Evolutionary conservation across 2,888 invertebrate genomes (phyloP).

Genomic region (Bibio marci): DNA sequence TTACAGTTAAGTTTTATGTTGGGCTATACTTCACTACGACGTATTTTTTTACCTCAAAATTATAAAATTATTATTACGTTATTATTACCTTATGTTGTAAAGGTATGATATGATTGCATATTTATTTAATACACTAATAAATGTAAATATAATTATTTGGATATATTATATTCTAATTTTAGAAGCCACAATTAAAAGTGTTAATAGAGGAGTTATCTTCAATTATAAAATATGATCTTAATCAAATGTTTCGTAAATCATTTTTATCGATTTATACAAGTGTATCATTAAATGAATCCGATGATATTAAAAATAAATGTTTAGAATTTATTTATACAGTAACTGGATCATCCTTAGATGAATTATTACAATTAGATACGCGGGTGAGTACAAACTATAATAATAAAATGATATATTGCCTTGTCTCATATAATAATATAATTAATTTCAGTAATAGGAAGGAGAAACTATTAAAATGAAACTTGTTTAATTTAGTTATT

Average conservation of each 20-base stretch:
- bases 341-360: slow-evolving; percentile 36
- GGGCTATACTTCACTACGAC: slow-evolving; percentile 43
- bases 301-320: slow-evolving; percentile 39
- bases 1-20: slow-evolving; percentile 39
- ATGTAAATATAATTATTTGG: background rate
- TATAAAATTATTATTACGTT: slow-evolving; percentile 48
- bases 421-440: too few species aligned
- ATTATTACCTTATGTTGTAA: slow-evolving; percentile 40
- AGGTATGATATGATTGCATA: slow-evolving; percentile 24
- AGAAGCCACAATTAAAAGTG: slow-evolving; percentile 22
- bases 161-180: background rate
- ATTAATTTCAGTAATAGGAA: too few species aligned
- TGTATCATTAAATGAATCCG: slow-evolving; percentile 43
- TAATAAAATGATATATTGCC: too few species aligned
- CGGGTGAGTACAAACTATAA: slow-evolving; percentile 20
- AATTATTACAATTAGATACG: slow-evolving; percentile 42
- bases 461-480: too few species aligned
- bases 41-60: slow-evolving; percentile 52
- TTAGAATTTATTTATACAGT: slow-evolving; percentile 42
- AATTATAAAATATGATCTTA: slow-evolving; percentile 37
- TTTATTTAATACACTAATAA: slow-evolving; percentile 16
- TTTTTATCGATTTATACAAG: slow-evolving; percentile 56
- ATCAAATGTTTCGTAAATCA: slow-evolving; percentile 43
- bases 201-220: slow-evolving; percentile 47
- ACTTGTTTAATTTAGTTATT: too few species aligned